Conservation (phyloP, 2,113 vertebrate genomes). For the Pogonocichla stellata region DNA sequence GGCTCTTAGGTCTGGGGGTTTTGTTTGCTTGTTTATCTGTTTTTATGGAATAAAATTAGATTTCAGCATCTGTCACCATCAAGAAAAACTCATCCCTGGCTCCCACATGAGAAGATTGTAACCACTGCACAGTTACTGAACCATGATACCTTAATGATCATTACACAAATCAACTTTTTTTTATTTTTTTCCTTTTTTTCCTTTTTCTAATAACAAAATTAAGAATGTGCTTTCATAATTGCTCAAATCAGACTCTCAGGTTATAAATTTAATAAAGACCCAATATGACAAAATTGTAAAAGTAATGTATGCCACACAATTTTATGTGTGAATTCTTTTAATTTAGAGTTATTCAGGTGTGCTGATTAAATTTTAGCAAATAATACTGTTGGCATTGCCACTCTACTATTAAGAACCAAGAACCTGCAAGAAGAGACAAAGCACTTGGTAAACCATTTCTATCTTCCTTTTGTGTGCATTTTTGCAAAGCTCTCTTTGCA, state of each 20-base stretch:
- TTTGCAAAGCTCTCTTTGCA: conserved; percentile 1
- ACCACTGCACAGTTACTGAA: conserved; percentile 74
- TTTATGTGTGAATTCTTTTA: neutral
- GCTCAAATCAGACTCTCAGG: conserved; percentile 60
- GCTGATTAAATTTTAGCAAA: neutral
- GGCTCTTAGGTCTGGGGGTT: neutral
- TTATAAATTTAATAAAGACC: conserved; percentile 69
- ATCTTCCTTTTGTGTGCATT: neutral
- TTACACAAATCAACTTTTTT: conserved; percentile 67
- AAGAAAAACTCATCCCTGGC: conserved; percentile 67
- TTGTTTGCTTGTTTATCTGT: conserved; percentile 22
- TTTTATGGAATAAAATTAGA: conserved; percentile 74
- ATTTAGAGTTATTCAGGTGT: conserved; percentile 4
- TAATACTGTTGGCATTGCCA: neutral
- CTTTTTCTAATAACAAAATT: conserved; percentile 67
- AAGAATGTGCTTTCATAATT: conserved; percentile 67
- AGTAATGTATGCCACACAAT: neutral
- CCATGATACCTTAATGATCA: conserved; percentile 74
- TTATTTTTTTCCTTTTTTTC: neutral
- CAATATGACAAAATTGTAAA: conserved; percentile 59
- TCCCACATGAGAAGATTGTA: conserved; percentile 74
- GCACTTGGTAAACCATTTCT: neutral
- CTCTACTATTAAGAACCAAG: neutral
- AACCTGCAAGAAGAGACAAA: neutral
- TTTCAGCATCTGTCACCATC: conserved; percentile 77